Percentiles rank a stretch among this genome's conserved stretches.
Evolutionary conservation across 2,797 vertebrate genomes (phyloP).

Genomic region (Triplophysa bombifrons): DNA sequence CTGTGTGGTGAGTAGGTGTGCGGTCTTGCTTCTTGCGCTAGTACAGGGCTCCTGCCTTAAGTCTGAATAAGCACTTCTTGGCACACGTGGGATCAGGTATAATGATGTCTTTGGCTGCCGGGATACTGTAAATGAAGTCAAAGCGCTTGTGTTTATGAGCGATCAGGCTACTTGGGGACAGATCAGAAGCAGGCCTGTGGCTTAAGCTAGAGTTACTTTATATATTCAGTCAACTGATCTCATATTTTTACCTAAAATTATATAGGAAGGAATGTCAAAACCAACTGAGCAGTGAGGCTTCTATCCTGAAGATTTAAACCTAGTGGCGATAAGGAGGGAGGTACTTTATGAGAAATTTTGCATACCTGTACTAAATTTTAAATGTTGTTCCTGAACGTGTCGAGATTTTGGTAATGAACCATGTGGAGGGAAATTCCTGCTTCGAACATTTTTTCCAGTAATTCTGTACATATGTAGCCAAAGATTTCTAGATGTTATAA

Average conservation of each 20-base stretch:
- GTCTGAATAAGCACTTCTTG: constrained; percentile 44
- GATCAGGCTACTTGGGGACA: constrained; percentile 55
- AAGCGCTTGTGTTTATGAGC: constrained; percentile 59
- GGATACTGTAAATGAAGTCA: constrained; percentile 56
- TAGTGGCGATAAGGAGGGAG: constrained; percentile 44
- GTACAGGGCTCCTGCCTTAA: constrained; percentile 56
- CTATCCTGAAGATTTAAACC: constrained; percentile 25
- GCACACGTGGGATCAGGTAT: constrained; percentile 54
- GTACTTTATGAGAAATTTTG: constrained; percentile 17
- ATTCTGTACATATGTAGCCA: constrained; percentile 9
- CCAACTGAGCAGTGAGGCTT: constrained; percentile 35
- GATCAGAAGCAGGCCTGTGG: constrained; percentile 57
- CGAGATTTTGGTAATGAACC: constrained; percentile 19
- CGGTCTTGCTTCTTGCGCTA: constrained; percentile 54
- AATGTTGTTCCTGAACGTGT: background rate
- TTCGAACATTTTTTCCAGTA: background rate
- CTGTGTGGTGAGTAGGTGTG: constrained; percentile 50
- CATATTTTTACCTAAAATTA: constrained; percentile 43
- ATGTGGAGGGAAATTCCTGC: constrained; percentile 19
- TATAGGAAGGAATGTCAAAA: constrained; percentile 44
- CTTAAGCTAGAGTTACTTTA: constrained; percentile 53
- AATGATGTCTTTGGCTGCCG: constrained; percentile 60
- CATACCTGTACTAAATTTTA: background rate
- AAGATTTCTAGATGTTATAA: background rate
- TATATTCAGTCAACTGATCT: constrained; percentile 53